Evolutionary conservation across 2,797 vertebrate genomes (phyloP).

Genomic region (Anomalospiza imberbis): DNA sequence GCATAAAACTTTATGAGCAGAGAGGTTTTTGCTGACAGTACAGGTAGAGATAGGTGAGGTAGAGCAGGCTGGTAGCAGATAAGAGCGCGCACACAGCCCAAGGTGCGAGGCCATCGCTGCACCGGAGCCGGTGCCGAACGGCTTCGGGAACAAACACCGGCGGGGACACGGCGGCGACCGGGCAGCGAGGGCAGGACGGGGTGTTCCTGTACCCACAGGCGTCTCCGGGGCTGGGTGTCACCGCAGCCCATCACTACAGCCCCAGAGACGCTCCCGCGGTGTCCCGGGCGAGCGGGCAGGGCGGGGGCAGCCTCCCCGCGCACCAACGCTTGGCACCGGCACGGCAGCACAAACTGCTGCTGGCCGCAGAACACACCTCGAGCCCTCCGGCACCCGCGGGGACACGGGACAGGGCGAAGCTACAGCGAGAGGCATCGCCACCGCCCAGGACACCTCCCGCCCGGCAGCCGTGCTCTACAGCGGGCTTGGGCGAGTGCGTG

Average conservation of each 20-base stretch:
- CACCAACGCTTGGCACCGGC: fast-evolving
- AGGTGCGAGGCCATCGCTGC: background rate
- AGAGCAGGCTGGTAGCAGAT: background rate
- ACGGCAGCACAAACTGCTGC: fast-evolving
- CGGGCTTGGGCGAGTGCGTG: fast-evolving
- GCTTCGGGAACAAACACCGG: background rate
- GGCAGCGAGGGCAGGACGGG: background rate
- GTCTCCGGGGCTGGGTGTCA: background rate
- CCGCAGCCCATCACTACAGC: background rate
- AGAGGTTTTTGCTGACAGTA: background rate
- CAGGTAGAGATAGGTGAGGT: background rate
- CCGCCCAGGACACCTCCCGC: background rate
- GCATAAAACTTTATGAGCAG: background rate
- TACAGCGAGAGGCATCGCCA: background rate
- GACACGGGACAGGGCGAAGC: background rate
- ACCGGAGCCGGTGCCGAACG: background rate
- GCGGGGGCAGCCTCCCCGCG: background rate
- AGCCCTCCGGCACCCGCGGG: background rate
- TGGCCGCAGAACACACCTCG: background rate
- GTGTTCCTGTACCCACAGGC: fast-evolving
- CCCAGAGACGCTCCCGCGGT: background rate
- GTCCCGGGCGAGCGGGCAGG: background rate
- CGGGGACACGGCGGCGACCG: background rate
- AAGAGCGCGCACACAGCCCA: background rate
- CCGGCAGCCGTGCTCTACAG: background rate